Base-by-base conservation (phyloP, 2,113 vertebrate genomes). In the Hyperoodon ampullatus region DNA sequence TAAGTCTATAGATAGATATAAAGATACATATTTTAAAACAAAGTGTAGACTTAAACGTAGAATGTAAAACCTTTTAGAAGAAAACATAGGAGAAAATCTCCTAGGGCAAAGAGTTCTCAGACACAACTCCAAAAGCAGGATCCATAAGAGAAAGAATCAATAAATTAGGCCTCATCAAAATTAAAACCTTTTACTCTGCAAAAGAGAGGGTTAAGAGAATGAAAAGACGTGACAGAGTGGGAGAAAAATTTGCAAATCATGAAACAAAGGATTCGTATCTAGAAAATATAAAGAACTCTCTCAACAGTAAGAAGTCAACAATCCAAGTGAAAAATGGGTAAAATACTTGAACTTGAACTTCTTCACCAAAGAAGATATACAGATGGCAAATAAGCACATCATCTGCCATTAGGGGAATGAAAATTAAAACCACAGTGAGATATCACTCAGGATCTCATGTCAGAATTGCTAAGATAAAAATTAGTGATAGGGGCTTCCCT, bases 81-180 rank as follows among this genome's bases (percentile, higher is more conserved):
- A 94, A 96, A 93, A 61, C 18, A 28, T 16, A 88, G 65, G 30
- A 88, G 33, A 80, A 91, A 83, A 90, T 87, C 89, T 94, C 75
- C 63, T 47, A 74, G 47, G 58, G 30, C 47, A 55, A 77, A 96
- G 71, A 77, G 28, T 92, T 65, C 65, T 92, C 71, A 94, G 71
- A 44, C 30, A 78, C 28, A 42, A 88, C 50, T 75, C 50, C 44
- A 88, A 81, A 71, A 80, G n/a, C 23, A 78, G 10, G 53, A 39
- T 39, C n/a, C 26, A 68, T 58, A 28, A 88, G 74, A 81, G 60
- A 94, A 95, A 39, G 2, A 81, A 84, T 93, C 10, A 26, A 65
- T 82, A 92, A 65, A 86, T 93, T 68, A 84, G 50, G 55, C 55
- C 55, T 94, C 19, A 24, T 60, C 23, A 78, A 87, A 94, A 96